phyloP scores from a whole-genome alignment of 2,797 vertebrate genomes.

The Enteromius fasciolatus region DNA sequence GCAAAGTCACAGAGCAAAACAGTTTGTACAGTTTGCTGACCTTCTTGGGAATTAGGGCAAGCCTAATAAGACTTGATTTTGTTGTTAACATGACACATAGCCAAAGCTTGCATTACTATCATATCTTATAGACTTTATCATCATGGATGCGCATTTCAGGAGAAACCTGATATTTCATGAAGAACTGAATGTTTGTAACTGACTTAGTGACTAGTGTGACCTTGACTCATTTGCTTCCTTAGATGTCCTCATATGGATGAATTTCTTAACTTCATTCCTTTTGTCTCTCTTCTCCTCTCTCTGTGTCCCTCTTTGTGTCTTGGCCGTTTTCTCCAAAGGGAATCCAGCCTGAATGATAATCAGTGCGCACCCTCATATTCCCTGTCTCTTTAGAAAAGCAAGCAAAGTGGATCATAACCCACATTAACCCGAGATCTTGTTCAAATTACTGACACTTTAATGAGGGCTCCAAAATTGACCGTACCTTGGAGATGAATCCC shows the following conservation, averaged over 20 bases:
- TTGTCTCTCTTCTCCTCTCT: conserved; percentile 62
- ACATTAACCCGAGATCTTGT: conserved; percentile 52
- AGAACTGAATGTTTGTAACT: conserved; percentile 6
- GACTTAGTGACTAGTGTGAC: not conserved
- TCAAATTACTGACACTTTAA: conserved; percentile 52
- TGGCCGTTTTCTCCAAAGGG: conserved; percentile 73
- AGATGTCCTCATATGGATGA: conserved; percentile 22
- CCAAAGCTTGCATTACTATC: not conserved
- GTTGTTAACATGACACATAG: not conserved
- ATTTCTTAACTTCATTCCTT: conserved; percentile 65
- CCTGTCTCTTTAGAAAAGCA: conserved; percentile 38
- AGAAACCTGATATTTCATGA: not conserved
- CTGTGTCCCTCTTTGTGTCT: conserved; percentile 52
- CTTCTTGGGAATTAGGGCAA: not conserved
- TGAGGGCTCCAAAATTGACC: conserved; percentile 34
- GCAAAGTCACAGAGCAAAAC: not conserved
- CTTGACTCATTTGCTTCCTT: conserved; percentile 35
- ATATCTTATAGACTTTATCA: not conserved
- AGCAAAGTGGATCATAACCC: conserved; percentile 50
- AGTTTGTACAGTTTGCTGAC: not conserved
- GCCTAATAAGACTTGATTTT: not conserved
- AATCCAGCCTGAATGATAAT: conserved; percentile 83
- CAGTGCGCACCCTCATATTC: conserved; percentile 73
- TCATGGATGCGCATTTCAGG: not conserved
- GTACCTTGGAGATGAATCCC: conserved; percentile 1